A percentile compares a stretch with the other conserved stretches of the same genome.
Conservation (phyloP, 2,888 invertebrate species). For the Laspeyria flexula region DNA sequence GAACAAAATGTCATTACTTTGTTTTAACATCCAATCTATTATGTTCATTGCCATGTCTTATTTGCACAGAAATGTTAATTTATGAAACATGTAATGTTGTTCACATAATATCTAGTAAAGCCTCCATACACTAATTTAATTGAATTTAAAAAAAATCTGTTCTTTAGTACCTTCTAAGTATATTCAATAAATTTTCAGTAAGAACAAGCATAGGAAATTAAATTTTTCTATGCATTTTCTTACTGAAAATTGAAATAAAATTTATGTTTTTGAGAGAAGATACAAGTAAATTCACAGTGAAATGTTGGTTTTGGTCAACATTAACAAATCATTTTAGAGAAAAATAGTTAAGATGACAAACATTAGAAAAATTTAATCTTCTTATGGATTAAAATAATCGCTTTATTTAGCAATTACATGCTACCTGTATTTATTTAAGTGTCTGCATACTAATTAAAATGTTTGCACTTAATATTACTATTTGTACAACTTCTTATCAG, state of each 20-base stretch:
- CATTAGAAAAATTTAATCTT: too few relatives aligned
- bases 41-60: conserved; percentile 19
- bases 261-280: too few relatives aligned
- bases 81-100: conserved; percentile 46
- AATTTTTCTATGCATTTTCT: too few relatives aligned
- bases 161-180: too few relatives aligned
- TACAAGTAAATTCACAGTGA: too few relatives aligned
- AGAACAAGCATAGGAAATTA: too few relatives aligned
- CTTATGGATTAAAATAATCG: too few relatives aligned
- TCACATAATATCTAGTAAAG: conserved; percentile 1
- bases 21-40: conserved; percentile 12
- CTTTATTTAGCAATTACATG: neutral
- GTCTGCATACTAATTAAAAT: neutral
- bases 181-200: too few relatives aligned
- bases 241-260: too few relatives aligned
- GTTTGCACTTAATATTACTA: conserved; percentile 2
- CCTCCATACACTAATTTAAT: neutral
- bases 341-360: neutral
- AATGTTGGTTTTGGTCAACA: too few relatives aligned
- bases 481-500: conserved; percentile 5
- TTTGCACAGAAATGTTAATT: conserved; percentile 53
- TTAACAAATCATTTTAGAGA: too few relatives aligned
- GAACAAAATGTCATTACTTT: conserved; percentile 8
- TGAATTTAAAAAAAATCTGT: too few relatives aligned
- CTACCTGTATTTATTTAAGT: neutral